Evolutionary conservation across 1,140 invertebrate species (phyloP), one percentile per base, ranked within the genome.

Genomic region (Nephila pilipes): DNA sequence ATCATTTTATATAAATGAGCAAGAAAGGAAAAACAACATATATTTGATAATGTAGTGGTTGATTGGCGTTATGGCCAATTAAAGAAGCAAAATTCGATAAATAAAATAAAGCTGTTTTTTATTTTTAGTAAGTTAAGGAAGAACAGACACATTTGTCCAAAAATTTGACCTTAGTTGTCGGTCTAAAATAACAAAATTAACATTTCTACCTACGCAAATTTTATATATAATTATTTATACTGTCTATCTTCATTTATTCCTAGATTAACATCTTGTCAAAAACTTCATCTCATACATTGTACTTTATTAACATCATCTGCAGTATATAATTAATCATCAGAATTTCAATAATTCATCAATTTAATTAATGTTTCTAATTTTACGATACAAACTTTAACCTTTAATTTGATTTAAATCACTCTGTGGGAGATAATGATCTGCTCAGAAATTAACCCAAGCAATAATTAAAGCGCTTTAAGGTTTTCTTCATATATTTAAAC

Each of bases 221-320:
- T 55, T 83, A 25, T 57, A 32, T 60, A 36, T 36, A 8, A 57
- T n/a, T 4, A 55, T 6, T 58, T 57, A 25, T 55, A 85, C 29
- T 85, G 83, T 58, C 83, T 57, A 20, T 85, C 83, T 85, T 58
- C 54, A 58, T 85, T 85, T 58, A 57, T 6, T 85, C 18, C 54
- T 18, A 14, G 14, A 29, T 57, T 85, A 60, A 85, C 60, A 32
- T 29, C 25, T 29, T 46, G 46, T 46, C 46, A 46, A 10, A 46
- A 4, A 10, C 46, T 46, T 46, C 46, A 2, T 46, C 46, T 46
- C 46, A 46, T 46, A 46, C 46, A 6, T 36, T 80, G 14, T 16
- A 58, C 16, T 58, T 58, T 25, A 25, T 29, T 25, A 69, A 69
- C 25, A 29, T 32, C 25, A 29, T 29, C n/a, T 8, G 25, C 29